A percentile compares a stretch with the other conserved stretches of the same genome.
These are phyloP conservation scores for Myodes glareolus DNA, from an alignment of 2,113 vertebrate genomes.

Conservation along the genomic window DNA sequence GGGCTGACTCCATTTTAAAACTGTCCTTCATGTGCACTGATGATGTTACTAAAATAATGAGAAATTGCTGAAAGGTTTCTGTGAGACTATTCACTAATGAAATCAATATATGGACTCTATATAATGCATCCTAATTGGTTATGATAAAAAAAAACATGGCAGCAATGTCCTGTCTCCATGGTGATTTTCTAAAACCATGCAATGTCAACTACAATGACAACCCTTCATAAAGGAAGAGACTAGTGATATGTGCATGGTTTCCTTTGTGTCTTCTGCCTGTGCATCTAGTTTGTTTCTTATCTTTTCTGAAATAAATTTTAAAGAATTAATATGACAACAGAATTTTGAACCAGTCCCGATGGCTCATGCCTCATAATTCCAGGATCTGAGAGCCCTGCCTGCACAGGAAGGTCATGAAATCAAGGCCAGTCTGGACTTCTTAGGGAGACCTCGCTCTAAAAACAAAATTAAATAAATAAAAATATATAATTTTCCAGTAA, in stretches of 20 bases:
- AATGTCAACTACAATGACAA: neutral
- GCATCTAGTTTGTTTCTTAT: neutral
- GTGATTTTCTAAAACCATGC: neutral
- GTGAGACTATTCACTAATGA: neutral
- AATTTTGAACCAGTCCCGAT: neutral
- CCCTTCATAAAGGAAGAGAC: neutral
- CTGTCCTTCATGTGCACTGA: neutral
- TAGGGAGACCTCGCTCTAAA: neutral
- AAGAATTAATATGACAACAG: constrained; percentile 13
- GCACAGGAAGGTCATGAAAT: neutral
- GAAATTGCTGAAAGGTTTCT: constrained; percentile 8
- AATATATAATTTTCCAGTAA: neutral
- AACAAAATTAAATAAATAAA: neutral
- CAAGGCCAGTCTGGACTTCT: neutral
- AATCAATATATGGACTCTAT: neutral
- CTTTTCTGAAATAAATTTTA: neutral
- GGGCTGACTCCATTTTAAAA: neutral
- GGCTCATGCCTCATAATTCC: neutral
- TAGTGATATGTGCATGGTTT: neutral
- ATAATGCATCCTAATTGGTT: neutral
- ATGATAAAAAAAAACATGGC: constrained; percentile 28
- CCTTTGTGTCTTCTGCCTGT: neutral
- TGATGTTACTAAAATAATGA: constrained; percentile 17
- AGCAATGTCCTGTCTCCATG: neutral
- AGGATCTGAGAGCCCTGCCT: neutral